Conservation (phyloP, 2,797 vertebrate genomes). For the Kryptolebias ocellatus region DNA sequence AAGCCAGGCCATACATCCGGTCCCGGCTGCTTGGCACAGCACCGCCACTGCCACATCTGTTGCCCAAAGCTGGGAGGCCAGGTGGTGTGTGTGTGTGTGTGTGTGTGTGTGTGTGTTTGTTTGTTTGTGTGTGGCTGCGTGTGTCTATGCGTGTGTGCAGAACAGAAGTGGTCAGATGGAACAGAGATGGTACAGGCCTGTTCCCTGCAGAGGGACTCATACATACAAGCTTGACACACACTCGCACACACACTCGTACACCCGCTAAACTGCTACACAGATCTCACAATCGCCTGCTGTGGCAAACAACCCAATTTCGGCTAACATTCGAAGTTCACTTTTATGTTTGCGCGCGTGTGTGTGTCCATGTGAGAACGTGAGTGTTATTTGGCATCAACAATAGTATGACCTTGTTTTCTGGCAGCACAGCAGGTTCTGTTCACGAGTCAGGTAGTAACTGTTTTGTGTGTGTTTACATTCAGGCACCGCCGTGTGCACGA, state of each 20-base stretch:
- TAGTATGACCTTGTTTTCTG: constrained; percentile 82
- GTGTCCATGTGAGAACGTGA: constrained; percentile 23
- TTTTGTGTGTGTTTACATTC: constrained; percentile 53
- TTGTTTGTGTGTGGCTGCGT: constrained; percentile 30
- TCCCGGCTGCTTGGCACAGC: constrained; percentile 83
- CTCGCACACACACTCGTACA: constrained; percentile 30
- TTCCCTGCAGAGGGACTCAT: constrained; percentile 78
- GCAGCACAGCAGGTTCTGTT: constrained; percentile 75
- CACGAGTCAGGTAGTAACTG: constrained; percentile 71
- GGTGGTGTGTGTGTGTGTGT: constrained; percentile 75
- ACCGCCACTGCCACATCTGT: constrained; percentile 84
- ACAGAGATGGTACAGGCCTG: constrained; percentile 77
- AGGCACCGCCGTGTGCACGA: constrained; percentile 53
- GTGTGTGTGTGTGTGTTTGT: constrained; percentile 63
- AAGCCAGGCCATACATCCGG: constrained; percentile 84
- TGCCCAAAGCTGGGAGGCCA: constrained; percentile 86
- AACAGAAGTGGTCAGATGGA: constrained; percentile 80
- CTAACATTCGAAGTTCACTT: constrained; percentile 67
- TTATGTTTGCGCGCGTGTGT: constrained; percentile 16
- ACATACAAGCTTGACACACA: constrained; percentile 69
- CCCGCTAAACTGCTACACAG: constrained; percentile 62
- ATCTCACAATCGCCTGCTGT: constrained; percentile 73
- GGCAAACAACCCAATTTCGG: constrained; percentile 73
- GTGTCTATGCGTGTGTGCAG: constrained; percentile 60
- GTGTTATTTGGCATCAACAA: constrained; percentile 60